A percentile compares a stretch with the other conserved stretches of the same genome.
phyloP scores from a whole-genome alignment of 2,888 invertebrate genomes.

The Agonum fuliginosum region DNA sequence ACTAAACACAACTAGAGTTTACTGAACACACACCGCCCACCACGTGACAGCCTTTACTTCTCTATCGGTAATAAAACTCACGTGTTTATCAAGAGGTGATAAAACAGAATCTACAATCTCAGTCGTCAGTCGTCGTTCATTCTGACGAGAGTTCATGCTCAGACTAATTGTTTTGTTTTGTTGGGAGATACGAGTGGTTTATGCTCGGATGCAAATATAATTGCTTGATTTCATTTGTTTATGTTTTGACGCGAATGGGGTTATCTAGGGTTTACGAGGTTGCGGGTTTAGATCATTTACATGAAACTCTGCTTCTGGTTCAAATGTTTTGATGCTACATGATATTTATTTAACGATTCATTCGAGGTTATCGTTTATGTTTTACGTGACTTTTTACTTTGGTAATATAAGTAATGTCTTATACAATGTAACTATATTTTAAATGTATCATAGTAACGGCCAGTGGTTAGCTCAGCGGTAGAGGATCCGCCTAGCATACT shows the following conservation, averaged over 20 bases:
- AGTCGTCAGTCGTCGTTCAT: constrained; percentile 39
- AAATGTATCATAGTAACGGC: no score
- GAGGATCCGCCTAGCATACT: no score
- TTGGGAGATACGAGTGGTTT: constrained; percentile 41
- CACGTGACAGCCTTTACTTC: constrained; percentile 3
- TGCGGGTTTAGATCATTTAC: constrained; percentile 13
- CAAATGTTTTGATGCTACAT: constrained; percentile 8
- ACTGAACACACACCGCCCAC: constrained; percentile 3
- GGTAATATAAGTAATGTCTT: no score
- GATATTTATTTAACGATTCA: constrained; percentile 15
- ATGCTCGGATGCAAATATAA: constrained; percentile 41
- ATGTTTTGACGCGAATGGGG: constrained; percentile 38
- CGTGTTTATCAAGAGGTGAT: constrained; percentile 39
- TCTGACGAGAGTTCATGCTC: constrained; percentile 18
- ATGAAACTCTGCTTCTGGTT: constrained; percentile 10
- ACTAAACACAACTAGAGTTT: constrained; percentile 5
- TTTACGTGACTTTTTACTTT: no score
- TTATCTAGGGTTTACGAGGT: constrained; percentile 25
- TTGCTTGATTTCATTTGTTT: constrained; percentile 43
- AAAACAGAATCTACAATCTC: constrained; percentile 28
- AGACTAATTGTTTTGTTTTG: constrained; percentile 44
- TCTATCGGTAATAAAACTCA: constrained; percentile 35
- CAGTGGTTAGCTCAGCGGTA: no score
- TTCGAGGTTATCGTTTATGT: not conserved
- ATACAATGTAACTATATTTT: no score